A percentile compares a stretch with the other conserved stretches of the same genome.
phyloP scores from a whole-genome alignment of 2,888 invertebrate species.

The Drosophila mimica region DNA sequence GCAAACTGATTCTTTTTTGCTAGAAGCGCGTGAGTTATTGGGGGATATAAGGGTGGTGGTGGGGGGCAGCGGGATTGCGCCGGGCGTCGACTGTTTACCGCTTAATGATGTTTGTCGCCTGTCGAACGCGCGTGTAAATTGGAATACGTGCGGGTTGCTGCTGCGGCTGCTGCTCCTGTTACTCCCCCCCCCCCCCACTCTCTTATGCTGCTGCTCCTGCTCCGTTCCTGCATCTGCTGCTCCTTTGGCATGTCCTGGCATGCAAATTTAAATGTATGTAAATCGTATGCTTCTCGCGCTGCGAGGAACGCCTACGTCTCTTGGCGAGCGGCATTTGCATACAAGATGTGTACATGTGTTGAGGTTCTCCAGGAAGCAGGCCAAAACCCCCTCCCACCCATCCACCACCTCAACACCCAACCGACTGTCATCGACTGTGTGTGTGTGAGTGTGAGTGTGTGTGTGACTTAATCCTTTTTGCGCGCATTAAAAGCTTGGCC shows the following conservation, averaged over 20 bases:
- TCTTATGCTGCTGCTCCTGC: neutral
- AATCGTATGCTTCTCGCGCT: constrained; percentile 67
- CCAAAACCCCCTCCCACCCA: too few relatives aligned
- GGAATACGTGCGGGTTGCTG: constrained; percentile 58
- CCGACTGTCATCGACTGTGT: neutral
- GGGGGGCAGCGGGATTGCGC: neutral
- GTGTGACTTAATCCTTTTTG: constrained; percentile 67
- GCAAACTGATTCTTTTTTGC: constrained; percentile 21
- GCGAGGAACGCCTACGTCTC: constrained; percentile 49
- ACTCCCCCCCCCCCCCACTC: neutral
- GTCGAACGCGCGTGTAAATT: constrained; percentile 69
- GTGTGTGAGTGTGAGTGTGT: neutral
- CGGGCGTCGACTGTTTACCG: constrained; percentile 36
- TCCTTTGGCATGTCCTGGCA: constrained; percentile 38
- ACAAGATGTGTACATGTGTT: constrained; percentile 65
- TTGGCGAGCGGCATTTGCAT: constrained; percentile 54
- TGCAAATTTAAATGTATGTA: constrained; percentile 75
- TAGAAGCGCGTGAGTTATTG: neutral
- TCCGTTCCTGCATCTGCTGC: neutral
- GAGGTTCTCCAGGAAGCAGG: constrained; percentile 14
- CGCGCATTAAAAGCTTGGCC: constrained; percentile 71
- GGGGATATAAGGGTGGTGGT: neutral
- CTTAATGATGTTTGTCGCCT: constrained; percentile 72
- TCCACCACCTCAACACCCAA: neutral
- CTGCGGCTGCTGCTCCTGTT: neutral